phyloP scores from a whole-genome alignment of 2,113 vertebrate genomes.

The Grus americana region DNA sequence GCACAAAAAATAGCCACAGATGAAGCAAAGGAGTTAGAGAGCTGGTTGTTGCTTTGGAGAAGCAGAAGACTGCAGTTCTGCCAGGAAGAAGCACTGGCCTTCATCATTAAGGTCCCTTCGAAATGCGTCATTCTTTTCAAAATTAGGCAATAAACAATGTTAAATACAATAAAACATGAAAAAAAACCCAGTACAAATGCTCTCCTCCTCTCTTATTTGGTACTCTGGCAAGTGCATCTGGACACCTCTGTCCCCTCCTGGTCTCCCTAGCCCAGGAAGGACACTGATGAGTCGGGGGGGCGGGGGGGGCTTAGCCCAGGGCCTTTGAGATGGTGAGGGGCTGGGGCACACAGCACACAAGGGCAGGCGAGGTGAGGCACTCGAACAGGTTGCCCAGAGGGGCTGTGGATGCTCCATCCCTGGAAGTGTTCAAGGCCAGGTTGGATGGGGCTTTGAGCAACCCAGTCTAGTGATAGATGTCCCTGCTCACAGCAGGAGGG shows the following conservation, averaged over 20 bases:
- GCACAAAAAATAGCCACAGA: neutral
- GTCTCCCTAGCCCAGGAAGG: neutral
- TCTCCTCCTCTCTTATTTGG: neutral
- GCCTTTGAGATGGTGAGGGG: neutral
- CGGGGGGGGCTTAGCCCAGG: accelerated
- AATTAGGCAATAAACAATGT: neutral
- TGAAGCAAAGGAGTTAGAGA: neutral
- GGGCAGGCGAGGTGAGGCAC: neutral
- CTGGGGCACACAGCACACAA: accelerated
- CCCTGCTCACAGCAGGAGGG: accelerated
- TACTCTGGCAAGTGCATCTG: neutral
- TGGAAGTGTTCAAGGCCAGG: neutral
- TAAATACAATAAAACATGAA: neutral
- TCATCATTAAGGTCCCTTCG: neutral
- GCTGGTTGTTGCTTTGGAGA: neutral
- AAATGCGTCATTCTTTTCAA: neutral
- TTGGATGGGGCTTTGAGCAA: neutral
- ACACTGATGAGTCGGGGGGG: too few species aligned
- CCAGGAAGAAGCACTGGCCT: neutral
- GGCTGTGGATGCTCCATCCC: accelerated
- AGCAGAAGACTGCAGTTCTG: neutral
- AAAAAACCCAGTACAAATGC: neutral
- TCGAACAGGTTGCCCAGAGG: neutral
- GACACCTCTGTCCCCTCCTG: accelerated
- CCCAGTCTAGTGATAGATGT: neutral